Conservation (phyloP, 2,888 invertebrate genomes). For the Meteorus colon region DNA sequence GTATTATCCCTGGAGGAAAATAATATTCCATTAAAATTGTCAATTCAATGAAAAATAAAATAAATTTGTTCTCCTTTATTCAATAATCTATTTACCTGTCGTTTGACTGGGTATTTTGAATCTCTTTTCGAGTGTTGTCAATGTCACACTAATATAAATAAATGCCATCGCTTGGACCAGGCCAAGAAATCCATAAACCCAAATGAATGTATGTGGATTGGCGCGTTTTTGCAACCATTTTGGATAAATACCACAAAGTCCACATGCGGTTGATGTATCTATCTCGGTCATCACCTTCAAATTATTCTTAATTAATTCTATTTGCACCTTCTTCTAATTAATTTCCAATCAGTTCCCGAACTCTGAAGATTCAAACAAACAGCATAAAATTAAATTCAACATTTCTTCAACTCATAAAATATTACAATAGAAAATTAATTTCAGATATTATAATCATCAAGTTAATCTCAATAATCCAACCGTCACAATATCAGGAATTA, state of each 20-base stretch:
- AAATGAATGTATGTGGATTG: conserved; percentile 77
- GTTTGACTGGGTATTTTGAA: conserved; percentile 82
- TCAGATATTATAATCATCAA: too few species aligned
- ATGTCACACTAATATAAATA: conserved; percentile 79
- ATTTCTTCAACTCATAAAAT: too few species aligned
- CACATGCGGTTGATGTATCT: conserved; percentile 70
- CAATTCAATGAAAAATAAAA: background rate
- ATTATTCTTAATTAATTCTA: background rate
- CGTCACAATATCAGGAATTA: too few species aligned
- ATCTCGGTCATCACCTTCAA: conserved; percentile 22
- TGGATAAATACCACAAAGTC: conserved; percentile 77
- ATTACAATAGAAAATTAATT: too few species aligned
- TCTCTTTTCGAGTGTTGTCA: conserved; percentile 80
- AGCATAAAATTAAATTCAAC: background rate
- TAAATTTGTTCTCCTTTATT: background rate
- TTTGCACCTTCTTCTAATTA: background rate
- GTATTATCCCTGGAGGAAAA: conserved; percentile 76
- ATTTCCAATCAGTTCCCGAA: background rate
- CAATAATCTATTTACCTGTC: conserved; percentile 74
- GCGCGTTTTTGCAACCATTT: conserved; percentile 77
- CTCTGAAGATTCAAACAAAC: background rate
- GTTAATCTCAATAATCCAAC: too few species aligned
- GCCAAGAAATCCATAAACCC: conserved; percentile 79
- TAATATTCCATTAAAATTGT: conserved; percentile 22
- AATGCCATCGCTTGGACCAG: conserved; percentile 80